Evolutionary conservation across 2,113 vertebrate genomes (phyloP).

Genomic region (Scomber colias): DNA sequence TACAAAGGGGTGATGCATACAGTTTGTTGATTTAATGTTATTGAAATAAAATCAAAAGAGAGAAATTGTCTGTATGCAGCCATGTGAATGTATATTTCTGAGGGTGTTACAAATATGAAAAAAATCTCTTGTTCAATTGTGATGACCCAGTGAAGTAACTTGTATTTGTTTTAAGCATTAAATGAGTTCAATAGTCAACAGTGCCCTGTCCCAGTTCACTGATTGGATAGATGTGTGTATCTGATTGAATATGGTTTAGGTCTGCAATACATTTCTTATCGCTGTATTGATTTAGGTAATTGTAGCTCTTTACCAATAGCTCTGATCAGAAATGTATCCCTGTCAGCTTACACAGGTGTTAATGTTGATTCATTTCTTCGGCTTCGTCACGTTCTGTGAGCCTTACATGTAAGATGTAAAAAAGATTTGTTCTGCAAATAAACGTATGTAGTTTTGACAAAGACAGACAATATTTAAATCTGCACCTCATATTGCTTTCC

Average conservation of each 20-base stretch:
- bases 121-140: slow-evolving; percentile 83
- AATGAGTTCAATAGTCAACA: slow-evolving; percentile 85
- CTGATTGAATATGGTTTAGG: slow-evolving; percentile 46
- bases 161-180: slow-evolving; percentile 88
- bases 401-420: slow-evolving; percentile 32
- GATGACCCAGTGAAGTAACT: slow-evolving; percentile 87
- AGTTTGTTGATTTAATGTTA: slow-evolving; percentile 72
- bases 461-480: slow-evolving; percentile 13
- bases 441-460: slow-evolving; percentile 12
- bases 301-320: slow-evolving; percentile 27
- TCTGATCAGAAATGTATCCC: slow-evolving; percentile 33
- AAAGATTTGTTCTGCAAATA: slow-evolving; percentile 38
- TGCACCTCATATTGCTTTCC: slow-evolving; percentile 8
- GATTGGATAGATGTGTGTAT: slow-evolving; percentile 66
- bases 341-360: slow-evolving; percentile 22
- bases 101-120: slow-evolving; percentile 82
- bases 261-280: slow-evolving; percentile 40
- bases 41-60: slow-evolving; percentile 71
- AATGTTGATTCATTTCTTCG: slow-evolving; percentile 24
- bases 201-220: slow-evolving; percentile 72
- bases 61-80: slow-evolving; percentile 80
- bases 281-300: slow-evolving; percentile 48
- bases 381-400: slow-evolving; percentile 16
- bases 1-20: slow-evolving; percentile 62
- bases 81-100: slow-evolving; percentile 86